A percentile compares a stretch with the other conserved stretches of the same genome.
These are phyloP conservation scores for Aricia artaxerxes DNA, from an alignment of 2,888 invertebrate species.

Conservation along the genomic window DNA sequence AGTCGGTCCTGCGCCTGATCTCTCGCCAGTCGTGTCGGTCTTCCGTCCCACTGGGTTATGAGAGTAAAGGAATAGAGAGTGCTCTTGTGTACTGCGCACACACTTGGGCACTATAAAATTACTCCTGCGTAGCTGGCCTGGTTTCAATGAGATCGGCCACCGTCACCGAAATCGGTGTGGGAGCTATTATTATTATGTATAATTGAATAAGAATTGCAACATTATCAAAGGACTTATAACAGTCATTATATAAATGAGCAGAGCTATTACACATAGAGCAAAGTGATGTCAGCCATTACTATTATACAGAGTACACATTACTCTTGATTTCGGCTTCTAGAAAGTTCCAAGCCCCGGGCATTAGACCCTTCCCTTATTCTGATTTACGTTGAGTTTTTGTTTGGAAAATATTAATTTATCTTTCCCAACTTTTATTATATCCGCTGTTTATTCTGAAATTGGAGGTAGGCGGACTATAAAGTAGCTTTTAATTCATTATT, in stretches of 20 bases:
- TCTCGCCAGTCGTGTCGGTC: too few relatives aligned
- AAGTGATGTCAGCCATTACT: constrained; percentile 44
- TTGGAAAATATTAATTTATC: constrained; percentile 19
- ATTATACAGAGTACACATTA: constrained; percentile 42
- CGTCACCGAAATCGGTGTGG: too few relatives aligned
- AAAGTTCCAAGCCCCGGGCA: constrained; percentile 38
- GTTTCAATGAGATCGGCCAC: too few relatives aligned
- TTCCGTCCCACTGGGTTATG: too few relatives aligned
- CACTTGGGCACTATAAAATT: too few relatives aligned
- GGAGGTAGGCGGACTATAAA: constrained; percentile 14
- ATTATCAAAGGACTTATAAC: constrained; percentile 10
- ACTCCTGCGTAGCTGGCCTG: too few relatives aligned
- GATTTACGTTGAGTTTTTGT: constrained; percentile 30
- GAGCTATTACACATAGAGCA: constrained; percentile 37
- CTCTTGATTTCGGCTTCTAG: constrained; percentile 42
- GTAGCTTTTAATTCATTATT: background rate
- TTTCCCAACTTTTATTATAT: constrained; percentile 16
- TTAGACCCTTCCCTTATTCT: constrained; percentile 32
- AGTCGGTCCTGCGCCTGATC: too few relatives aligned
- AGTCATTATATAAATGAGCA: background rate
- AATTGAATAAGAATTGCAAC: background rate
- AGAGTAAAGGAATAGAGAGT: too few relatives aligned
- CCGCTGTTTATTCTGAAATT: constrained; percentile 17
- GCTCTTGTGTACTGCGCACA: too few relatives aligned
- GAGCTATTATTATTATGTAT: too few relatives aligned